Percentiles rank a stretch among this genome's conserved stretches.
Conservation (phyloP, 1,140 invertebrate genomes). For the Trichomalopsis sarcophagae region DNA sequence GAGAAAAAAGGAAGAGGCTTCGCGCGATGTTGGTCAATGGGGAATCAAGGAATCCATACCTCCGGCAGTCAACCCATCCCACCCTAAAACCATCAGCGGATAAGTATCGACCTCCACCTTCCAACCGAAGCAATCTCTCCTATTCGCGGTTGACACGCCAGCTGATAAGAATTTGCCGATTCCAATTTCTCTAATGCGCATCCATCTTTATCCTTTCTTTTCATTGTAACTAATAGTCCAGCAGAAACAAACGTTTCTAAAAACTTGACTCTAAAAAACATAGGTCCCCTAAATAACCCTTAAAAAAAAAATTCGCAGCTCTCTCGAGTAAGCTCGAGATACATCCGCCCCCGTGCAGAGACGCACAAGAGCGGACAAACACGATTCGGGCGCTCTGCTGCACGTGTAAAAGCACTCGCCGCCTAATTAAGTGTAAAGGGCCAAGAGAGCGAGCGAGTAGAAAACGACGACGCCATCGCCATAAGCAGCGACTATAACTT, state of each 20-base stretch:
- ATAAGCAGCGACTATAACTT: slow-evolving; percentile 1
- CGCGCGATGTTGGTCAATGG: slow-evolving; percentile 2
- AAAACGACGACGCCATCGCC: slow-evolving; percentile 17
- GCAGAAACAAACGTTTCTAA: no score
- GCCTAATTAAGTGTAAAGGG: slow-evolving; percentile 22
- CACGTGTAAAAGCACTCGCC: slow-evolving; percentile 30
- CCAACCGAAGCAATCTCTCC: not conserved
- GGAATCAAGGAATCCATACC: slow-evolving; percentile 10
- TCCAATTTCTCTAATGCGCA: not conserved
- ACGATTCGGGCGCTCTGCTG: not conserved
- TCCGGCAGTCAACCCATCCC: not conserved
- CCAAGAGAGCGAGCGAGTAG: not conserved
- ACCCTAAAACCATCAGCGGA: not conserved
- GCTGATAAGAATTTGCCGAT: not conserved
- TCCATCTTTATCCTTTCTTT: not conserved
- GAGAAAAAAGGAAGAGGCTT: not conserved
- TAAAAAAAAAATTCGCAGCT: not conserved
- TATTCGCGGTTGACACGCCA: not conserved
- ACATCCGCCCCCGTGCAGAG: not conserved
- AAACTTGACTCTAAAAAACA: no score
- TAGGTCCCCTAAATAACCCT: not conserved
- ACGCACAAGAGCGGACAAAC: not conserved
- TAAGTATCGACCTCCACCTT: not conserved
- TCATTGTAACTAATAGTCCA: not conserved
- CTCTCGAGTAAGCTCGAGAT: not conserved